phyloP scores from a whole-genome alignment of 2,113 vertebrate species.

The Zingel zingel region DNA sequence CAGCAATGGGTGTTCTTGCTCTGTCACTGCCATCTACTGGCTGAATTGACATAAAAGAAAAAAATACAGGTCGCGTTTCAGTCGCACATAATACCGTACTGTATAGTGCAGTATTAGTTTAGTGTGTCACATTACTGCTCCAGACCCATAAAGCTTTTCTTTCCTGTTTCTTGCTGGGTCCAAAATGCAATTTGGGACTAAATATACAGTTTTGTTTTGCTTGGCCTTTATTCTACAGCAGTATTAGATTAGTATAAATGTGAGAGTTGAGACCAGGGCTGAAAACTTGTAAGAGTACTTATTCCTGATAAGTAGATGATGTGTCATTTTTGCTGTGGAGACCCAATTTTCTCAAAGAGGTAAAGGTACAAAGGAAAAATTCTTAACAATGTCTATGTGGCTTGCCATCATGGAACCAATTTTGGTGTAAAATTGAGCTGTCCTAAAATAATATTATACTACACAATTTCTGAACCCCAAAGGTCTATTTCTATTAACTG shows the following conservation, averaged over 20 bases:
- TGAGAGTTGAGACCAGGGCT: conserved; percentile 17
- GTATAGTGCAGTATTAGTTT: background rate
- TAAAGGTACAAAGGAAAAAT: conserved; percentile 46
- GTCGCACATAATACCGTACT: background rate
- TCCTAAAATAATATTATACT: conserved; percentile 58
- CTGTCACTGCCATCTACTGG: conserved; percentile 81
- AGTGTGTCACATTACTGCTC: background rate
- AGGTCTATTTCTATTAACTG: conserved; percentile 59
- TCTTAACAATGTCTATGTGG: conserved; percentile 39
- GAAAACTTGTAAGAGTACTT: conserved; percentile 45
- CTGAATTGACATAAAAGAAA: conserved; percentile 11
- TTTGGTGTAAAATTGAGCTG: conserved; percentile 69
- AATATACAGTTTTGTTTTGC: conserved; percentile 35
- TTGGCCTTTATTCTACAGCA: conserved; percentile 17
- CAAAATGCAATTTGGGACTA: conserved; percentile 12
- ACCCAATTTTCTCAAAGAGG: conserved; percentile 52
- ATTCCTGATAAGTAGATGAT: conserved; percentile 47
- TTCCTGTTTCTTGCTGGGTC: background rate
- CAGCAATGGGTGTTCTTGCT: conserved; percentile 51
- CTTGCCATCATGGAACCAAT: conserved; percentile 57
- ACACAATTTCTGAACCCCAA: conserved; percentile 51
- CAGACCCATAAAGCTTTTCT: conserved; percentile 5
- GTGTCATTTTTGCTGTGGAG: conserved; percentile 35
- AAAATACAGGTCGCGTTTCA: background rate
- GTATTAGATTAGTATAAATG: conserved; percentile 34